Percentiles rank a stretch among this genome's conserved stretches.
phyloP scores from a whole-genome alignment of 2,797 vertebrate species.

The Oryzias dopingdopingensis region DNA sequence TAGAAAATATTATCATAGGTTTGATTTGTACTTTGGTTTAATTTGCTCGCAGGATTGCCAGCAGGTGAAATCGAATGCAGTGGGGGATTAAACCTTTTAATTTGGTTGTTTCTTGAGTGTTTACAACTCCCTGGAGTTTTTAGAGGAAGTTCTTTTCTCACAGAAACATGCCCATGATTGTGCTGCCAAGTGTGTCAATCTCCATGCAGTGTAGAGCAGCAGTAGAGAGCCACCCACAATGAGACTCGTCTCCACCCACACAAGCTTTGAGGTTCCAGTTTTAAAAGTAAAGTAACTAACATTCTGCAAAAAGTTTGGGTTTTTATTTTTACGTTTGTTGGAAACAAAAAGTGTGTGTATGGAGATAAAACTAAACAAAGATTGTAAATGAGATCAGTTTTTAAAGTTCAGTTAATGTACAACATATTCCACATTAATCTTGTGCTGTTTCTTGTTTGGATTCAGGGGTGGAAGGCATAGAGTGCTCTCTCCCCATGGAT shows the following conservation, averaged over 20 bases:
- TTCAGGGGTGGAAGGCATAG: constrained; percentile 89
- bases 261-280: constrained; percentile 30
- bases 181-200: constrained; percentile 44
- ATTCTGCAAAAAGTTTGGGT: neutral
- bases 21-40: no score
- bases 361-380: no score
- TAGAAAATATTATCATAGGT: no score
- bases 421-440: no score
- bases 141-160: neutral
- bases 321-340: no score
- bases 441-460: constrained; percentile 40
- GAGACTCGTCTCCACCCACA: constrained; percentile 54
- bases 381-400: no score
- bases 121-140: neutral
- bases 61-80: neutral
- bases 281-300: constrained; percentile 10
- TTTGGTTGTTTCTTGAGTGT: constrained; percentile 5
- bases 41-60: neutral
- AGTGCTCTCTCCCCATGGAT: constrained; percentile 90
- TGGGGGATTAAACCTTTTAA: neutral
- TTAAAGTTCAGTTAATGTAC: no score
- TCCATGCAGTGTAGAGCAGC: constrained; percentile 34
- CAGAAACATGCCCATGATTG: constrained; percentile 16
- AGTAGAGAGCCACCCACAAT: constrained; percentile 64
- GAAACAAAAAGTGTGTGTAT: no score